These are phyloP conservation scores for Morpho achilles DNA, from an alignment of 2,888 invertebrate genomes.

Conservation along the genomic window DNA sequence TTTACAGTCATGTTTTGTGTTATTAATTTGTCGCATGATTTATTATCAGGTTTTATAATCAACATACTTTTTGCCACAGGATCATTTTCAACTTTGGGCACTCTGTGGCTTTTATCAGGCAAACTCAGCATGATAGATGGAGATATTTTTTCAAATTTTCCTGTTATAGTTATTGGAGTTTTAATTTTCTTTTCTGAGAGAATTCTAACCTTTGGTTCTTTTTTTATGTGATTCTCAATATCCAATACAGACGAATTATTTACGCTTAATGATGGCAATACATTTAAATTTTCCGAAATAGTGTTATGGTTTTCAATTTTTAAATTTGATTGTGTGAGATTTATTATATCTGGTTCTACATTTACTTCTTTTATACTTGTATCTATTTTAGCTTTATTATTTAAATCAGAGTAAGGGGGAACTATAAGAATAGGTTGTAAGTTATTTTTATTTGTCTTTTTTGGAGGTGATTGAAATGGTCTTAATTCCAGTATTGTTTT, in stretches of 20 bases:
- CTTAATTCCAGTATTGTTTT: slow-evolving; percentile 17
- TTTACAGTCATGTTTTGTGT: not conserved
- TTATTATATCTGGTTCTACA: slow-evolving; percentile 8
- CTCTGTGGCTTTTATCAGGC: slow-evolving; percentile 30
- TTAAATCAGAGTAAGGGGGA: slow-evolving; percentile 23
- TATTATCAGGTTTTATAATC: not conserved
- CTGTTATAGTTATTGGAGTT: slow-evolving; percentile 39
- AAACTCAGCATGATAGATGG: slow-evolving; percentile 43
- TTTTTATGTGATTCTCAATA: slow-evolving; percentile 11
- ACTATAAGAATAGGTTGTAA: slow-evolving; percentile 27
- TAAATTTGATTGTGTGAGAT: slow-evolving; percentile 2
- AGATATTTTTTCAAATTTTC: slow-evolving; percentile 46
- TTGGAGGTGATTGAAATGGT: slow-evolving; percentile 14
- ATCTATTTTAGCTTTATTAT: slow-evolving; percentile 10
- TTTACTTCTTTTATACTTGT: slow-evolving; percentile 7
- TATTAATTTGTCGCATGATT: slow-evolving; percentile 10
- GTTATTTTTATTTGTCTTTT: slow-evolving; percentile 11
- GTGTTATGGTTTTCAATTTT: not conserved
- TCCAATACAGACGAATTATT: slow-evolving; percentile 2
- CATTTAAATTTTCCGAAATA: not conserved
- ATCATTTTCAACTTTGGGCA: not conserved
- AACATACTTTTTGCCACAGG: not conserved
- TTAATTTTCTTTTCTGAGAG: slow-evolving; percentile 56
- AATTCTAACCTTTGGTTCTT: slow-evolving; percentile 47
- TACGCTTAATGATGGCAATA: not conserved